A percentile compares a stretch with the other conserved stretches of the same genome.
phyloP scores from a whole-genome alignment of 2,888 invertebrate species.

The Drosophila gaucha region DNA sequence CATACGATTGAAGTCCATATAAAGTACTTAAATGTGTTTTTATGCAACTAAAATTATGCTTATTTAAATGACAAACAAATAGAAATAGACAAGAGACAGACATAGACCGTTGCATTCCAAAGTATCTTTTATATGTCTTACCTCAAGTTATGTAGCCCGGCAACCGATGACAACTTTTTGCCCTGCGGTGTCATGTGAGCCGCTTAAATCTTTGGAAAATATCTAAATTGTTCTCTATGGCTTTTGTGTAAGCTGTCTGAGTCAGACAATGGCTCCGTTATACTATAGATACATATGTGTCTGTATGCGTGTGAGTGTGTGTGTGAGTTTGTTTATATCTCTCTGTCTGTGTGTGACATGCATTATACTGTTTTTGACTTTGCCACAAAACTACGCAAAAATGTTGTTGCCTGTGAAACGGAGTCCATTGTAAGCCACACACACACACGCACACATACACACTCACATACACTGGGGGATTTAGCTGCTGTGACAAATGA shows the following conservation, averaged over 20 bases:
- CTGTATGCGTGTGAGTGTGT: neutral
- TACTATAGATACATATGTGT: slow-evolving; percentile 10
- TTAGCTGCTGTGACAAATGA: slow-evolving; percentile 74
- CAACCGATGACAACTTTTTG: slow-evolving; percentile 68
- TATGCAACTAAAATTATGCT: slow-evolving; percentile 61
- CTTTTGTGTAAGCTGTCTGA: slow-evolving; percentile 74
- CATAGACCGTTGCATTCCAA: neutral
- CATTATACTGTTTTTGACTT: slow-evolving; percentile 78
- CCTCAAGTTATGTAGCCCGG: slow-evolving; percentile 45
- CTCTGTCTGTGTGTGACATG: slow-evolving; percentile 61
- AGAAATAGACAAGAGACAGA: slow-evolving; percentile 2
- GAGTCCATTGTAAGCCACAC: slow-evolving; percentile 66
- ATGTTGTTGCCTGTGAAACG: slow-evolving; percentile 57
- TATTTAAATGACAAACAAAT: slow-evolving; percentile 76
- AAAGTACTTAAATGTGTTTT: slow-evolving; percentile 31
- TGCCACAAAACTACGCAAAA: slow-evolving; percentile 74
- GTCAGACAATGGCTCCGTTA: slow-evolving; percentile 54
- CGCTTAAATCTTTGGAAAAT: slow-evolving; percentile 76
- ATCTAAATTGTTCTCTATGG: slow-evolving; percentile 77
- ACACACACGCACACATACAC: too few relatives aligned
- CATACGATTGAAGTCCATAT: slow-evolving; percentile 19
- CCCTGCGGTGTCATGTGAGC: slow-evolving; percentile 49
- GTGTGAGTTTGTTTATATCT: slow-evolving; percentile 13
- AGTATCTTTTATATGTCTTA: slow-evolving; percentile 32
- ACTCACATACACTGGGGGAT: slow-evolving; percentile 47